Evolutionary conservation across 2,888 invertebrate genomes (phyloP), one percentile per base, ranked within the genome.

Genomic region (Mythimna albipuncta): DNA sequence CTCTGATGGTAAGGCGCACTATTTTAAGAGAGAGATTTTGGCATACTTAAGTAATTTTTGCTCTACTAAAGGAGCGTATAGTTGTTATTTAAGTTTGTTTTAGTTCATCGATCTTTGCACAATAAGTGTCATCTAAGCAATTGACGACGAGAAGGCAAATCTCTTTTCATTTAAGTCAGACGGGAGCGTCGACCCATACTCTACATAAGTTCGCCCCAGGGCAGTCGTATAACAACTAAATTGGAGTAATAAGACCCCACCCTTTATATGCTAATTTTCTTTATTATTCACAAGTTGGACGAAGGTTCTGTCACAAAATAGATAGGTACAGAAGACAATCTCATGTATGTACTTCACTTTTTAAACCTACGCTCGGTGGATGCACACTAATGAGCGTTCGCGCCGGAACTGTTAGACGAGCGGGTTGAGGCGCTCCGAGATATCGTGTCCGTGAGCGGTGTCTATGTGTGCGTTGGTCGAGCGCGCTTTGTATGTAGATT

Each of bases 261-360:
- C 86, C 85, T 85, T 81, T 82, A 85, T 74, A 85, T 86, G 76
- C 44, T 21, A 80, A 80, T 86, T 85, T 76, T 77, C 84, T 85
- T 86, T 84, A 79, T 69, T 74, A 75, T 84, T 69, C 77, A 64
- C 61, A 54, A 71, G 61, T 70, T 64, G 55, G 50, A 64, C n/a
- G 59, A 57, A 71, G 50, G 64, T 72, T 77, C 69, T 47, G 44
- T 47, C 44, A 26, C 26, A 26, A 26, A 26, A 26, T 26, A 26
- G 26, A 26, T 26, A 26, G 26, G 26, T 26, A 2, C 26, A 26
- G 26, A 26, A 26, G 26, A 26, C 26, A 26, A 26, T 26, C 26
- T 26, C 26, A 26, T 26, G 26, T 26, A 26, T 26, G 26, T 26
- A 26, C 26, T 26, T 26, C 26, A 26, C 26, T 26, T 26, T 26